Conservation (phyloP, 2,888 invertebrate genomes). For the Trachelus tabidus region DNA sequence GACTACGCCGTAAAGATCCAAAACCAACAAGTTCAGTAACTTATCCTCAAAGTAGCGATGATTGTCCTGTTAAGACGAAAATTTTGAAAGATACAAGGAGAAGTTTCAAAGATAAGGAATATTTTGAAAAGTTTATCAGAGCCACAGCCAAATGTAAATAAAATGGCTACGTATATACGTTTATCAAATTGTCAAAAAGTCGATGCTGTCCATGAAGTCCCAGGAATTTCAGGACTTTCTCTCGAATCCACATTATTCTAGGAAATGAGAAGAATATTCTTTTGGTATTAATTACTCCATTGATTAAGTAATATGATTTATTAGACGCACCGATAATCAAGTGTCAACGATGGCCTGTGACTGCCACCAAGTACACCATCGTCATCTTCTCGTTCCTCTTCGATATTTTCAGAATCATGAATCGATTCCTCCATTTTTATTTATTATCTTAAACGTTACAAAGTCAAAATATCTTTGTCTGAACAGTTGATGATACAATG, state of each 20-base stretch:
- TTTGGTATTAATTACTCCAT: conserved; percentile 20
- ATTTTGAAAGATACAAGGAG: background rate
- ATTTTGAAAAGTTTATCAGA: background rate
- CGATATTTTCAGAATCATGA: background rate
- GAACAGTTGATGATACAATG: background rate
- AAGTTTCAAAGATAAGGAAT: conserved; percentile 5
- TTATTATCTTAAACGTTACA: background rate
- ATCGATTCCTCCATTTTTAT: background rate
- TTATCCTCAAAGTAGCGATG: conserved; percentile 69
- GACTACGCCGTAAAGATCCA: conserved; percentile 65
- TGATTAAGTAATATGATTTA: conserved; percentile 20
- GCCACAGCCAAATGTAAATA: background rate
- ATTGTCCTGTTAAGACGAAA: conserved; percentile 48
- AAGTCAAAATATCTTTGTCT: background rate
- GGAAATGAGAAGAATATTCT: conserved; percentile 63
- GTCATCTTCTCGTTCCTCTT: background rate
- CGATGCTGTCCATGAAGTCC: conserved; percentile 61
- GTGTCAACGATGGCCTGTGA: conserved; percentile 21
- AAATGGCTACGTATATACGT: conserved; percentile 37
- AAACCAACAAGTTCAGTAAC: conserved; percentile 69
- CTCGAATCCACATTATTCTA: conserved; percentile 78
- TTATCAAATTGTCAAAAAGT: conserved; percentile 54
- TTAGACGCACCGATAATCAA: conserved; percentile 34
- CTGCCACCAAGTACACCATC: background rate
- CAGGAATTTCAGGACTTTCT: conserved; percentile 71